Conservation (phyloP, 2,888 invertebrate genomes). For the Melanchra persicariae region DNA sequence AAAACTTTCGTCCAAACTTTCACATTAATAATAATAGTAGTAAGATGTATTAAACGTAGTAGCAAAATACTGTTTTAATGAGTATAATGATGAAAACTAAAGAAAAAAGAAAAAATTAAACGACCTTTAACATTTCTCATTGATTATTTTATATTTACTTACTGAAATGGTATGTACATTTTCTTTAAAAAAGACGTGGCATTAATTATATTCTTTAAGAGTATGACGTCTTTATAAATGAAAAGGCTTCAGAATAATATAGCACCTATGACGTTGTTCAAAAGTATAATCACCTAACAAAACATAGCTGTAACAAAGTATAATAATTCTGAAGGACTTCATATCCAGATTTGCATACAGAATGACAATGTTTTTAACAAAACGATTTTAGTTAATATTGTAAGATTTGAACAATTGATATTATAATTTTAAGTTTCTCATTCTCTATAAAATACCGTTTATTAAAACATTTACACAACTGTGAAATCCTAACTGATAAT, state of each 20-base stretch:
- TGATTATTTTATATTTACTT: too few species aligned
- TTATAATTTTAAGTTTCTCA: too few species aligned
- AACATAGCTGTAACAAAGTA: neutral
- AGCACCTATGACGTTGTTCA: neutral
- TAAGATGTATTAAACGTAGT: too few species aligned
- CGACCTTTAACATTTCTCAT: too few species aligned
- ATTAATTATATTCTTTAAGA: neutral
- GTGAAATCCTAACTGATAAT: neutral
- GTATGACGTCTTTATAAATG: neutral
- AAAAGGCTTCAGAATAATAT: neutral
- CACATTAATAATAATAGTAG: too few species aligned
- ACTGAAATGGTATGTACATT: too few species aligned
- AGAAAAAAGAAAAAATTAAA: too few species aligned
- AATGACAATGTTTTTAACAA: neutral
- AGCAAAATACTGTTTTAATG: too few species aligned
- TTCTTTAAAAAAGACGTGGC: too few species aligned
- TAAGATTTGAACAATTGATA: neutral
- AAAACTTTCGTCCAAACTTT: too few species aligned
- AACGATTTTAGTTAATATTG: neutral
- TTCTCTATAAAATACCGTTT: neutral
- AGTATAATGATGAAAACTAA: too few species aligned
- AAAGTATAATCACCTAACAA: constrained; percentile 6
- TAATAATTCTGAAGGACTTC: neutral
- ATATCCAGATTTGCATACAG: neutral
- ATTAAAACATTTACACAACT: neutral